Conservation (phyloP, 2,888 invertebrate genomes). For the Pelosia muscerda region DNA sequence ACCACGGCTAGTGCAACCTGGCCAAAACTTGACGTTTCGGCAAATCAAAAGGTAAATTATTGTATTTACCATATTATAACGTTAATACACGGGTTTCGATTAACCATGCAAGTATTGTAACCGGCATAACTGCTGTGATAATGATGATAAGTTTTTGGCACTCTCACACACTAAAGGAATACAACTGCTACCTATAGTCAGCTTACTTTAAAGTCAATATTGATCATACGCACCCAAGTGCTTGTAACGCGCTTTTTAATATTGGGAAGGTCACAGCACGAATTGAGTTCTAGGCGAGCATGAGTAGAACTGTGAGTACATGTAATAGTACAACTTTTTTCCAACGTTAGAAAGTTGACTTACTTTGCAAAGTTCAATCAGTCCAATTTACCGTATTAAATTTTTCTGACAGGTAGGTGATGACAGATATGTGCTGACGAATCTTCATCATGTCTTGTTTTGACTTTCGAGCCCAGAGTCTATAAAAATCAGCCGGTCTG, state of each 20-base stretch:
- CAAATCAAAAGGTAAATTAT: no score
- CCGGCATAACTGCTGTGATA: not conserved
- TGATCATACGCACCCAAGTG: constrained; percentile 10
- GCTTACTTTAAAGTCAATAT: not conserved
- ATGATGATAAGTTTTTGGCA: not conserved
- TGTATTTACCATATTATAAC: no score
- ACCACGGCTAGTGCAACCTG: no score
- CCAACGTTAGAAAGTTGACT: constrained; percentile 11
- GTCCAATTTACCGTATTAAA: constrained; percentile 9
- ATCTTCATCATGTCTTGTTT: not conserved
- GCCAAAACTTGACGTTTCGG: no score
- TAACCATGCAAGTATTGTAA: no score
- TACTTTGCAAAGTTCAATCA: constrained; percentile 7
- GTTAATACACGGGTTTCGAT: no score
- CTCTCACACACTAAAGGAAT: not conserved
- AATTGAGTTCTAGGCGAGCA: constrained; percentile 17
- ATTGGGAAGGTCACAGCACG: constrained; percentile 12
- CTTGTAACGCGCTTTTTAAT: not conserved
- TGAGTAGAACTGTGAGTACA: constrained; percentile 4
- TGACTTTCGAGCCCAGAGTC: not conserved
- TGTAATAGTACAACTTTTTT: constrained; percentile 10
- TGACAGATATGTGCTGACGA: not conserved
- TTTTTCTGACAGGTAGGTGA: not conserved
- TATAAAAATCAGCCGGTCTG: no score
- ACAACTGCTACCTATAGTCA: not conserved